Base-by-base conservation (phyloP, 2,888 invertebrate genomes). In the Gortyna flavago region DNA sequence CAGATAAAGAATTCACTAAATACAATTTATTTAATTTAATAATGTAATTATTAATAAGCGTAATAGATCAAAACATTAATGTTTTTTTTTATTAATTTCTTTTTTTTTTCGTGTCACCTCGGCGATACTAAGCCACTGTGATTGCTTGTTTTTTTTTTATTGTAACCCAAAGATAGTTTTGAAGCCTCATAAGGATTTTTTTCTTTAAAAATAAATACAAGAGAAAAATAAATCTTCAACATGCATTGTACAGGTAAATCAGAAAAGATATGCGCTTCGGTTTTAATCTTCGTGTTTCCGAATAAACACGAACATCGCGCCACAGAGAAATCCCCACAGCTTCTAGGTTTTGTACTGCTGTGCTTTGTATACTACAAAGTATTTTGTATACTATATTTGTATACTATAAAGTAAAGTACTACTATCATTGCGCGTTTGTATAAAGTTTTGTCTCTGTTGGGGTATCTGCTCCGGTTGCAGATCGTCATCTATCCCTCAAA, bases 1-100 rank as follows among this genome's bases (percentile, higher is more conserved):
- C 91, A 93, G 91, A 91, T 95, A 94, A 90, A 93, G 93, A 95
- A 93, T 93, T 95, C 92, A 94, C 94, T 95, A 94, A 95, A 93
- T 95, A 95, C 93, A 94, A 92, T 94, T 94, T 93, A 93, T 92
- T 88, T 92, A 92, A 89, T 91, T 91, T 91, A 93, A 93, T 93
- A 94, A 95, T 95, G 94, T 95, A 95, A 95, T 96, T 96, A 95
- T 96, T 96, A 96, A 96, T 96, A 96, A 96, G 96, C 96, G 96
- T 96, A 96, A 95, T 96, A 96, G 96, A 96, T 96, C 95, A 96
- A 96, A 95, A 96, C 95, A 95, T 95, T 94, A 91, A 94, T 93
- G 94, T 95, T 95, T 95, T 95, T 94, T 94, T 92, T 92, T 90
- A 87, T 89, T 87, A 84, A 84, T 90, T 91, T 83, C 73, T 83